A percentile compares a stretch with the other conserved stretches of the same genome.
phyloP scores from a whole-genome alignment of 2,113 vertebrate species.

The Dascyllus trimaculatus region DNA sequence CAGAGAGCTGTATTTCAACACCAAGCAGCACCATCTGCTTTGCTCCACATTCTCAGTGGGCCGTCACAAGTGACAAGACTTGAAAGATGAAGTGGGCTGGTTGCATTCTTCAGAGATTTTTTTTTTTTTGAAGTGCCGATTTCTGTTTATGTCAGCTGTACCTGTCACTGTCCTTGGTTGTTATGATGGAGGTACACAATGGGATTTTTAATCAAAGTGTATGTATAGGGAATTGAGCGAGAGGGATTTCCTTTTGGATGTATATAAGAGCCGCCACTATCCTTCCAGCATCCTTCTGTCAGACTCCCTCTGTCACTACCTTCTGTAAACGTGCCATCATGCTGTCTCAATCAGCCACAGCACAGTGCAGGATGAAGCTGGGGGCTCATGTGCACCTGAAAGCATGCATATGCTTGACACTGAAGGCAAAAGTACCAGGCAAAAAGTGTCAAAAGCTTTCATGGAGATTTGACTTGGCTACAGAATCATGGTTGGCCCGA shows the following conservation, averaged over 20 bases:
- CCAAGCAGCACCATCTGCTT: slow-evolving; percentile 78
- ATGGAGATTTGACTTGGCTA: not conserved
- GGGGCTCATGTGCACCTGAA: not conserved
- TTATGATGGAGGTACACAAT: slow-evolving; percentile 2
- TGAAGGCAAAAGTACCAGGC: not conserved
- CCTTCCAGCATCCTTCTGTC: slow-evolving; percentile 24
- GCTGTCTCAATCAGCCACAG: slow-evolving; percentile 24
- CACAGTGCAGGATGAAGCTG: not conserved
- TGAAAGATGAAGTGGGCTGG: slow-evolving; percentile 71
- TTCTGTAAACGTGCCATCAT: not conserved
- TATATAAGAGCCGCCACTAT: slow-evolving; percentile 16
- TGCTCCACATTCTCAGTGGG: slow-evolving; percentile 56
- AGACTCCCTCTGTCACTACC: slow-evolving; percentile 23
- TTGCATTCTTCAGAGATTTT: slow-evolving; percentile 64
- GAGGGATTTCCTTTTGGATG: slow-evolving; percentile 43
- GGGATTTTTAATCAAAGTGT: slow-evolving; percentile 12
- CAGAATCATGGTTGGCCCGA: not conserved
- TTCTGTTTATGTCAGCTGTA: slow-evolving; percentile 34
- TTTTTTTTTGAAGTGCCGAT: slow-evolving; percentile 26
- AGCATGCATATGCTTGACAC: not conserved
- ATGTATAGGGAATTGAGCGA: slow-evolving; percentile 7
- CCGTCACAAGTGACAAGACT: slow-evolving; percentile 19
- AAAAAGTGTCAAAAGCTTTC: slow-evolving; percentile 1
- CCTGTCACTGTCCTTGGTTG: slow-evolving; percentile 12
- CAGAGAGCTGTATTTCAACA: slow-evolving; percentile 52